A percentile compares a stretch with the other conserved stretches of the same genome.
These are phyloP conservation scores for Caenorhabditis elegans DNA, from an alignment of 1,140 invertebrate genomes.

Conservation along the genomic window WBcel235 BX284603.4:5771001-5771500, in stretches of 20 bases:
- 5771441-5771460: background rate
- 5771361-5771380: too few relatives aligned
- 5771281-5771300: too few relatives aligned
- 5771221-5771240: slow-evolving; percentile 58
- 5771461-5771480: slow-evolving; percentile 45
- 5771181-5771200: slow-evolving; percentile 61
- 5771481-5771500: slow-evolving; percentile 64
- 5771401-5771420: too few relatives aligned
- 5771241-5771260: slow-evolving; percentile 39
- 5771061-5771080: slow-evolving; percentile 30
- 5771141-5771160: slow-evolving; percentile 61
- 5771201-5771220: slow-evolving; percentile 65
- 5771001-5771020: slow-evolving; percentile 64
- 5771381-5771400: too few relatives aligned
- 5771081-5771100: too few relatives aligned
- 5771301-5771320: too few relatives aligned
- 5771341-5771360: too few relatives aligned
- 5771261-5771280: too few relatives aligned
- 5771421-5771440: background rate
- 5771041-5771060: slow-evolving; percentile 57
- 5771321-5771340: too few relatives aligned
- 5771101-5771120: too few relatives aligned
- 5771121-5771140: slow-evolving; percentile 13
- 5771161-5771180: slow-evolving; percentile 60
- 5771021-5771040: slow-evolving; percentile 63